phyloP scores from a whole-genome alignment of 2,797 vertebrate species.

The Artibeus jamaicensis region DNA sequence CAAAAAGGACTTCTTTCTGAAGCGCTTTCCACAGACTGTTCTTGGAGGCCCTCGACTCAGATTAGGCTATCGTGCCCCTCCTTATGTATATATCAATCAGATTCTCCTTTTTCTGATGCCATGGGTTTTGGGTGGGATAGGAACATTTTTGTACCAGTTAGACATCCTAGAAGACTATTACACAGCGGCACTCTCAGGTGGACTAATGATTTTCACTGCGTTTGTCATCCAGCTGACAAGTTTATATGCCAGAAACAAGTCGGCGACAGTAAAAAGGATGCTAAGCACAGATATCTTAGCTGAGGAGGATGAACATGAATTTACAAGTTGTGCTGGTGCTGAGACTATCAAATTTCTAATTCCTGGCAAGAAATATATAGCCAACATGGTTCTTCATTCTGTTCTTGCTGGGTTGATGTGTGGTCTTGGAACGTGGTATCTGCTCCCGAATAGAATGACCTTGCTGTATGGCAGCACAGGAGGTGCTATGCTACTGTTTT shows the following conservation, averaged over 20 bases:
- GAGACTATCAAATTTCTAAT: constrained; percentile 96
- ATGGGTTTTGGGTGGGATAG: constrained; percentile 94
- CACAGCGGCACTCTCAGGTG: constrained; percentile 89
- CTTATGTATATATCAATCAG: constrained; percentile 95
- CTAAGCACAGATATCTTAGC: constrained; percentile 88
- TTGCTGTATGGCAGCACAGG: constrained; percentile 89
- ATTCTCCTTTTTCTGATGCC: constrained; percentile 94
- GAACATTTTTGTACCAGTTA: constrained; percentile 92
- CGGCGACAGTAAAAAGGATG: constrained; percentile 89
- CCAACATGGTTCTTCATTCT: constrained; percentile 92
- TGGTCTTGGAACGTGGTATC: constrained; percentile 96
- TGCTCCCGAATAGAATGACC: constrained; percentile 91
- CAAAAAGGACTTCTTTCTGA: constrained; percentile 99
- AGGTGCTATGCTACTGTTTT: constrained; percentile 88
- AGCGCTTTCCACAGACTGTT: constrained; percentile 96
- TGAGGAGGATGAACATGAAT: constrained; percentile 97
- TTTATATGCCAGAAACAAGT: constrained; percentile 87
- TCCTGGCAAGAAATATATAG: constrained; percentile 93
- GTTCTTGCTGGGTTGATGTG: constrained; percentile 92
- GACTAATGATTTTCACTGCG: constrained; percentile 92
- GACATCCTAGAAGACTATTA: constrained; percentile 88
- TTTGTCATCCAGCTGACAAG: constrained; percentile 89
- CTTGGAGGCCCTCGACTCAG: constrained; percentile 95
- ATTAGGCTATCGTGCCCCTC: constrained; percentile 95
- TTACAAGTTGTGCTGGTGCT: constrained; percentile 92